phyloP scores from a whole-genome alignment of 1,140 invertebrate species.

The Chionoecetes opilio region DNA sequence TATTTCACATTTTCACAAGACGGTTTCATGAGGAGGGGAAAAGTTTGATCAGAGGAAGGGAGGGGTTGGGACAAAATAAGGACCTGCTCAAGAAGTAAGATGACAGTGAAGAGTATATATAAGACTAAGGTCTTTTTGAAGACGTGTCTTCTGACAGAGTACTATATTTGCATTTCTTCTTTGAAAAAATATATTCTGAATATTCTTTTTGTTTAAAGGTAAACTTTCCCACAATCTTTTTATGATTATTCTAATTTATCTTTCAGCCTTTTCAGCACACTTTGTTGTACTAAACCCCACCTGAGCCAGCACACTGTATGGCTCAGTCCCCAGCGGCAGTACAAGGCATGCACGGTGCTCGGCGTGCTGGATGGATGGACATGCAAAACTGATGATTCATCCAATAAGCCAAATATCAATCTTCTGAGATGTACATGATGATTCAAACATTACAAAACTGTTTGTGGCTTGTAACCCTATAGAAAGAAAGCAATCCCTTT shows the following conservation, averaged over 20 bases:
- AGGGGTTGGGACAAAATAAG: background rate
- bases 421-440: background rate
- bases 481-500: background rate
- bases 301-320: constrained; percentile 11
- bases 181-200: background rate
- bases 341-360: constrained; percentile 16
- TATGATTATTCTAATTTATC: background rate
- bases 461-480: background rate
- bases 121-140: background rate
- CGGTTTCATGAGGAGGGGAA: background rate
- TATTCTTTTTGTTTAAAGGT: background rate
- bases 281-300: background rate
- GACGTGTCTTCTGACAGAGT: background rate
- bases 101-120: background rate
- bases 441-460: background rate
- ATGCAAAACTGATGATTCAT: background rate
- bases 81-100: background rate
- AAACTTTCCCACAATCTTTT: background rate
- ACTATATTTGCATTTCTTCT: background rate
- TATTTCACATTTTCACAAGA: background rate
- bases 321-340: background rate
- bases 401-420: background rate
- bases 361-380: background rate
- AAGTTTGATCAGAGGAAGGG: background rate
- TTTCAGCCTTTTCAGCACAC: background rate